phyloP scores from a whole-genome alignment of 1,140 invertebrate genomes.

The Luehdorfia chinensis region DNA sequence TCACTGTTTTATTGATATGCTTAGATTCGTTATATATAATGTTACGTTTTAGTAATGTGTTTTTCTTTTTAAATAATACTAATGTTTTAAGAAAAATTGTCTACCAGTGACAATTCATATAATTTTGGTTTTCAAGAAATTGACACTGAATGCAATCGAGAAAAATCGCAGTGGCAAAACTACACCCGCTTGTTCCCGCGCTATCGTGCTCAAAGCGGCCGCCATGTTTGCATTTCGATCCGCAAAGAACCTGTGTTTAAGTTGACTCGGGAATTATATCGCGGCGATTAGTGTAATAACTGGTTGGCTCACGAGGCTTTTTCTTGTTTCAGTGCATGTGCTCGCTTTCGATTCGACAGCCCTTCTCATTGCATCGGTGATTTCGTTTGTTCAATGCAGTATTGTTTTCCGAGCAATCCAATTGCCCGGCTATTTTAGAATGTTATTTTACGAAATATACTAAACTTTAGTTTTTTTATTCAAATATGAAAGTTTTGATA shows the following conservation, averaged over 20 bases:
- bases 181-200: constrained; percentile 24
- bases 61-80: too few species aligned
- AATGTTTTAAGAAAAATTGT: too few species aligned
- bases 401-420: constrained; percentile 54
- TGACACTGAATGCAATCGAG: too few species aligned
- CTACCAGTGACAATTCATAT: too few species aligned
- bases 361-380: constrained; percentile 41
- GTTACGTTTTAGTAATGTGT: too few species aligned
- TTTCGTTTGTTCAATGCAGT: constrained; percentile 54
- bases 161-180: neutral
- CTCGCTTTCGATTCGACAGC: constrained; percentile 44
- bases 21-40: too few species aligned
- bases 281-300: constrained; percentile 75
- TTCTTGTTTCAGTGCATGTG: constrained; percentile 58
- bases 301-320: constrained; percentile 61
- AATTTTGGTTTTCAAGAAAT: too few species aligned
- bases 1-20: too few species aligned
- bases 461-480: too few species aligned
- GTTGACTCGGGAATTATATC: constrained; percentile 75
- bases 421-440: constrained; percentile 44
- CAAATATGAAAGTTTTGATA: too few species aligned
- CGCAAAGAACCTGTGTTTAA: constrained; percentile 73
- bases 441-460: too few species aligned
- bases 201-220: constrained; percentile 61
- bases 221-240: constrained; percentile 76